Conservation (phyloP, 2,797 vertebrate genomes). For the Sebastes glaucus region DNA sequence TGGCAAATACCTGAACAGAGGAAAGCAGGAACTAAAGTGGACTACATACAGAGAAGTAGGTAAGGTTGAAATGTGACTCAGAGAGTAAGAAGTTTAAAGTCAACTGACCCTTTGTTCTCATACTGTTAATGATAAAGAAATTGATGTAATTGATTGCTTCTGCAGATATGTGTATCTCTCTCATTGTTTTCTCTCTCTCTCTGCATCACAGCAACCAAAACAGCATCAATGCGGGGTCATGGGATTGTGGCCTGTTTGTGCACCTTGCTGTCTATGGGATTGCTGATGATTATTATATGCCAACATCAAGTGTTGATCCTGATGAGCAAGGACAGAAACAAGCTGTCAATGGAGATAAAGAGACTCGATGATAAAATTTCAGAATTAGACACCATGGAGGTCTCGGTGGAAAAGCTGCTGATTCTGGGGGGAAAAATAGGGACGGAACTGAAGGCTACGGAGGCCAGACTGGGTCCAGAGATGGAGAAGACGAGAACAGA, state of each 20-base stretch:
- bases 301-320: not conserved
- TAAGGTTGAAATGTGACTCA: not conserved
- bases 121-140: not conserved
- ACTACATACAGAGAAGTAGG: not conserved
- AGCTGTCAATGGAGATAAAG: rapidly evolving
- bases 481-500: not conserved
- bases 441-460: rapidly evolving
- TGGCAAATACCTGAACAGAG: not conserved
- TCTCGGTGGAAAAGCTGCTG: rapidly evolving
- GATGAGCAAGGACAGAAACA: rapidly evolving
- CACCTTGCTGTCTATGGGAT: not conserved
- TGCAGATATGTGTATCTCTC: not conserved
- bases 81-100: not conserved
- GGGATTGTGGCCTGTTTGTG: not conserved
- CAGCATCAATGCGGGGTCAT: not conserved
- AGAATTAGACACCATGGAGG: rapidly evolving
- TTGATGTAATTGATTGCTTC: not conserved
- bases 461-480: not conserved
- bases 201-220: not conserved
- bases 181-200: not conserved
- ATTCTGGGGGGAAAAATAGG: rapidly evolving
- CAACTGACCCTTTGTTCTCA: not conserved
- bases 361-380: rapidly evolving
- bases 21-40: not conserved
- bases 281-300: not conserved